A percentile compares a stretch with the other conserved stretches of the same genome.
Evolutionary conservation across 2,113 vertebrate genomes (phyloP).

Genomic region (Amphiprion ocellaris): DNA sequence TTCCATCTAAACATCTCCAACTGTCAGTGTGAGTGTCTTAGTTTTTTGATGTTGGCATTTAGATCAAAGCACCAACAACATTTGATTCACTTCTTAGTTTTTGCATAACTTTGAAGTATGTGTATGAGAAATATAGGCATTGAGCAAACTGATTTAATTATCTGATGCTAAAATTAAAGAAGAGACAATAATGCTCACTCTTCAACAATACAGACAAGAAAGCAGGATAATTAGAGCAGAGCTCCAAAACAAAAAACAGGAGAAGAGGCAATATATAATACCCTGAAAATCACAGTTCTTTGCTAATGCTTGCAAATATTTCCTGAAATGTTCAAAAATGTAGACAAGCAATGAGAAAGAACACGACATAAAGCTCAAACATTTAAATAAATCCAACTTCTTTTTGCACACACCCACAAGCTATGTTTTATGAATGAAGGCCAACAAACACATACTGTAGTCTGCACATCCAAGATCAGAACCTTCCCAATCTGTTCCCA

Average conservation of each 20-base stretch:
- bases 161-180: neutral
- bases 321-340: neutral
- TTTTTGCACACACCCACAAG: neutral
- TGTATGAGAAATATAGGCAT: slow-evolving; percentile 2
- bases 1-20: neutral
- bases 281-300: neutral
- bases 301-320: slow-evolving; percentile 5
- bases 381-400: neutral
- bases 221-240: neutral
- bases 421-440: slow-evolving; percentile 17
- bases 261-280: neutral
- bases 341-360: neutral
- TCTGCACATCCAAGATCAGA: slow-evolving; percentile 23
- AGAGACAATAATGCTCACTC: neutral
- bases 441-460: slow-evolving; percentile 1
- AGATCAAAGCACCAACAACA: neutral
- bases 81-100: neutral
- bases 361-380: neutral
- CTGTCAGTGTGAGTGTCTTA: no score
- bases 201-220: neutral
- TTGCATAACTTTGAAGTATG: neutral
- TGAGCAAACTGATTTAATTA: slow-evolving; percentile 21
- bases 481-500: slow-evolving; percentile 31
- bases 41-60: neutral
- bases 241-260: slow-evolving; percentile 10